Conservation (phyloP, 2,797 vertebrate genomes). For the Chiloscyllium punctatum region DNA sequence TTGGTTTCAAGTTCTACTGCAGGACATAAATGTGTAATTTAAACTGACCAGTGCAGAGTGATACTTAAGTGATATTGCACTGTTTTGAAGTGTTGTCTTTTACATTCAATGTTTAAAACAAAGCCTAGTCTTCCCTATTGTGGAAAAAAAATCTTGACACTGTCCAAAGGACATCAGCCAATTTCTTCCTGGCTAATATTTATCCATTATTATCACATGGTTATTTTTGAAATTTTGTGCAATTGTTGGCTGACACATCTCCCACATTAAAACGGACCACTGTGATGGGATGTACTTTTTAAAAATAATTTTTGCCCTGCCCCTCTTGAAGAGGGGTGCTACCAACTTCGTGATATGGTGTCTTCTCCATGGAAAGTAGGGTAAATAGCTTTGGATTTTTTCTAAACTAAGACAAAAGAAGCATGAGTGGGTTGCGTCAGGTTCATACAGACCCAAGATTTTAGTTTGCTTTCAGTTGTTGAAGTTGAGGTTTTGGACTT, state of each 20-base stretch:
- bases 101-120: neutral
- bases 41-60: neutral
- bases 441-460: too few relatives aligned
- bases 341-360: too few relatives aligned
- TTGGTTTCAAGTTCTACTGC: neutral
- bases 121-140: neutral
- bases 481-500: too few relatives aligned
- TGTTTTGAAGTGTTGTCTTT: neutral
- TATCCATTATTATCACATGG: neutral
- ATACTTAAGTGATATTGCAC: neutral
- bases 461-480: too few relatives aligned
- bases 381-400: too few relatives aligned
- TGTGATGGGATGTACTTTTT: too few relatives aligned
- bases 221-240: neutral
- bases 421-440: too few relatives aligned
- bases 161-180: neutral
- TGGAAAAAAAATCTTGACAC: neutral
- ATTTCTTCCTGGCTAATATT: neutral
- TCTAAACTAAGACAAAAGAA: too few relatives aligned
- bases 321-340: too few relatives aligned
- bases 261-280: neutral
- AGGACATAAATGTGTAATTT: neutral
- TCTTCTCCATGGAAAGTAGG: too few relatives aligned
- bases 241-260: neutral
- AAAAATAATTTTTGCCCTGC: too few relatives aligned